Evolutionary conservation across 1,140 invertebrate species (phyloP), one percentile per base, ranked within the genome.

Genomic region (Pomacea maculata): DNA sequence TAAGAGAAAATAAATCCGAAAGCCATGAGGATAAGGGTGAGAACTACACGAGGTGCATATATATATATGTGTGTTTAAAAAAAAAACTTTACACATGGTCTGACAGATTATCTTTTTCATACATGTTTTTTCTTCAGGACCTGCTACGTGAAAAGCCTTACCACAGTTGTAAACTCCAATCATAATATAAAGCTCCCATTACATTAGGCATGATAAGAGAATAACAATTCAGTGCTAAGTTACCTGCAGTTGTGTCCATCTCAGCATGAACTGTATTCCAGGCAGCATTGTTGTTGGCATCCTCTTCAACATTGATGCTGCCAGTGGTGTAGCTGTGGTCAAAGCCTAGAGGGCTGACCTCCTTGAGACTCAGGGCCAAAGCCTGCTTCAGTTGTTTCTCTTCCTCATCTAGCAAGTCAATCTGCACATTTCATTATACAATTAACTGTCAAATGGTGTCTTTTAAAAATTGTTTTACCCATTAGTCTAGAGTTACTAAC

Each of bases 351-450:
- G 67, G 29, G n/a, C 11, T 34, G 6, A n/a, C n/a, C 29, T 74
- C 72, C 54, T 74, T 45, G 2, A 74, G 25, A n/a, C 72, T 74
- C n/a, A 74, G 21, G 9, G 34, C 72, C 34, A 74, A 54, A 6
- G 54, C 72, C 21, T 74, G 34, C 72, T 74, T 55, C 12, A 74
- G 72, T 45, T 74, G 34, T 11, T 34, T 45, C 12, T 74, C 72
- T 11, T 74, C 72, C 21, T 74, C 72, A 12, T 70, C 67, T 9
- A 21, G 12, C 21, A 70, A 11, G 67, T 70, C 67, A n/a, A 70
- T 25, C 67, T 70, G 21, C 12, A 70, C 12, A 70, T 25, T 11
- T 70, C 11, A 70, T n/a, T n/a, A 21, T 21, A n/a, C 11, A 65
- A 65, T 17, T 65, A n/a, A 65, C 64, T n/a, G 17, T 65, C 64